phyloP scores from a whole-genome alignment of 2,888 invertebrate species.

The Eustalomyia histrio region DNA sequence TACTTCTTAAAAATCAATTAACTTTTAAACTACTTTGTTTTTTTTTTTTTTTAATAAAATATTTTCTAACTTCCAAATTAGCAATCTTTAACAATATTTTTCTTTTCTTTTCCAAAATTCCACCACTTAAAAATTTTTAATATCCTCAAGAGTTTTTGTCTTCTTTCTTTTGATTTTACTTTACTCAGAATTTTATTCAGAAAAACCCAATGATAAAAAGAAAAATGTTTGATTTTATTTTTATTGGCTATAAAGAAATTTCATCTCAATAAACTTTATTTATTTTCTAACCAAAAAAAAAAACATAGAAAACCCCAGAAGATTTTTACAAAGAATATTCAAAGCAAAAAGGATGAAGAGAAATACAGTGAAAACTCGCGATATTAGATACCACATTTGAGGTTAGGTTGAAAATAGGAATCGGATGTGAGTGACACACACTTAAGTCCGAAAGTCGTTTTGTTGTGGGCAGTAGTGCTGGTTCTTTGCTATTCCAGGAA shows the following conservation, averaged over 20 bases:
- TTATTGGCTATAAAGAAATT: slow-evolving; percentile 38
- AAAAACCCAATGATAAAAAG: background rate
- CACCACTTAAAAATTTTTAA: background rate
- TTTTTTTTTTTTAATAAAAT: no score
- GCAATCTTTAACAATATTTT: no score
- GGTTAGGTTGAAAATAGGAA: no score
- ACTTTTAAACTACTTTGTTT: no score
- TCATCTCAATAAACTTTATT: slow-evolving; percentile 46
- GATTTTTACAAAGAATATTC: slow-evolving; percentile 29
- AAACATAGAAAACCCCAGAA: slow-evolving; percentile 34
- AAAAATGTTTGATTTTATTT: slow-evolving; percentile 29
- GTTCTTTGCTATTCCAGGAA: no score
- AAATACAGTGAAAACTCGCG: background rate
- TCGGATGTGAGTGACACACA: no score
- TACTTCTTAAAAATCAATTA: no score
- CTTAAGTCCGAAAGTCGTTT: no score
- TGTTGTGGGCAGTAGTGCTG: no score
- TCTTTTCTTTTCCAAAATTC: background rate
- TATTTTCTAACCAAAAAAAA: slow-evolving; percentile 43
- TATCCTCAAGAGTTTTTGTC: slow-evolving; percentile 13
- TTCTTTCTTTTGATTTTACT: background rate
- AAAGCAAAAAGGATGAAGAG: background rate
- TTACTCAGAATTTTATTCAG: background rate
- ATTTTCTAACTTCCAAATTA: no score
- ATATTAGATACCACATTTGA: no score